A percentile compares a stretch with the other conserved stretches of the same genome.
These are phyloP conservation scores for Hydraecia micacea DNA, from an alignment of 2,888 invertebrate genomes.

Conservation along the genomic window DNA sequence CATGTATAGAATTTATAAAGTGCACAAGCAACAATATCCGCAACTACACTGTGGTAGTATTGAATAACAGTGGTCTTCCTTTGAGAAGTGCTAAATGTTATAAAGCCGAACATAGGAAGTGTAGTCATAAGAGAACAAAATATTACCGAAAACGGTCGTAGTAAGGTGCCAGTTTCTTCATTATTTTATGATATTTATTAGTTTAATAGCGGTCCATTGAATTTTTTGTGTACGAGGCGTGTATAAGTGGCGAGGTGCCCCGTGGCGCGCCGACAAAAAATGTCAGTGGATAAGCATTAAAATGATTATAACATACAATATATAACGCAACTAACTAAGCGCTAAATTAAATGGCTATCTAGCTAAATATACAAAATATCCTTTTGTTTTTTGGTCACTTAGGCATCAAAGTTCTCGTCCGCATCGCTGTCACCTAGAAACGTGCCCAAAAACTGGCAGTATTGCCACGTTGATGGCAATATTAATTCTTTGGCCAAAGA, in stretches of 20 bases:
- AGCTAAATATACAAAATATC: too few relatives aligned
- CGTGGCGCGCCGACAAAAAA: too few relatives aligned
- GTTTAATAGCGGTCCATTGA: too few relatives aligned
- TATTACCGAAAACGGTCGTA: not conserved
- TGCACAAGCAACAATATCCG: constrained; percentile 24
- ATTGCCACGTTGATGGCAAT: not conserved
- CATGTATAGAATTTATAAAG: not conserved
- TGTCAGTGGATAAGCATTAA: not conserved
- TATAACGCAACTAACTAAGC: not conserved
- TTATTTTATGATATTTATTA: not conserved
- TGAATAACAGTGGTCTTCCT: constrained; percentile 24
- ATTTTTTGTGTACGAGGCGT: too few relatives aligned
- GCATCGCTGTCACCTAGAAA: not conserved
- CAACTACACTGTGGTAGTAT: not conserved
- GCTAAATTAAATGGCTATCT: not conserved
- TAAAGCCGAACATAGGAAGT: constrained; percentile 2
- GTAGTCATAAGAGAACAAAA: not conserved
- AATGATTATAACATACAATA: not conserved
- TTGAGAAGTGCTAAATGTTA: constrained; percentile 1
- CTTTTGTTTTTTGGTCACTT: too few relatives aligned
- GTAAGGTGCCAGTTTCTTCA: not conserved
- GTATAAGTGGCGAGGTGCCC: too few relatives aligned
- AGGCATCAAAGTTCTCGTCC: not conserved
- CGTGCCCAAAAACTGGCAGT: not conserved
- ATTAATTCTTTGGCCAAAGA: not conserved